Evolutionary conservation across 2,888 invertebrate species (phyloP).

Genomic region (Thymelicus sylvestris): DNA sequence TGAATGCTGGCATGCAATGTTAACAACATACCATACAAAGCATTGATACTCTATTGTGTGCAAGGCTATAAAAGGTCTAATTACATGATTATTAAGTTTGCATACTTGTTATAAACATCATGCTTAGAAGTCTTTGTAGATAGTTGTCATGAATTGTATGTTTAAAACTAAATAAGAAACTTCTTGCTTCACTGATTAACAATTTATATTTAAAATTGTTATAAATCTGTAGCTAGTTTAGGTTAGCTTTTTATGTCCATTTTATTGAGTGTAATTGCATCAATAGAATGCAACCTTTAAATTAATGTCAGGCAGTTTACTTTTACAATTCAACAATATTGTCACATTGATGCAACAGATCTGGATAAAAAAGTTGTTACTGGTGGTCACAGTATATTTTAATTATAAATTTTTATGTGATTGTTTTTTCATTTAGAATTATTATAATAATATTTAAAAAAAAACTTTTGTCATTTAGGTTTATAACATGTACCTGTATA

Average conservation of each 20-base stretch:
- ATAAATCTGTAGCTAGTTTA: too few relatives aligned
- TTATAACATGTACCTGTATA: too few relatives aligned
- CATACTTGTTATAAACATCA: constrained; percentile 37
- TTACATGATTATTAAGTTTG: constrained; percentile 26
- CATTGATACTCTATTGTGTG: constrained; percentile 43
- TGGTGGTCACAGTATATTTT: too few relatives aligned
- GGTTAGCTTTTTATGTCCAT: too few relatives aligned
- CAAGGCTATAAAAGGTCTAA: constrained; percentile 43
- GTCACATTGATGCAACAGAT: too few relatives aligned
- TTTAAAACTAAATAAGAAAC: not conserved
- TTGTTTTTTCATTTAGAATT: too few relatives aligned
- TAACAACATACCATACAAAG: constrained; percentile 32
- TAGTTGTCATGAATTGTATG: not conserved
- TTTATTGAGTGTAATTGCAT: not conserved
- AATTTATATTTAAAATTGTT: not conserved
- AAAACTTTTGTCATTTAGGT: too few relatives aligned
- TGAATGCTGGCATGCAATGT: constrained; percentile 36
- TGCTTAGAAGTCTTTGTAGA: constrained; percentile 17
- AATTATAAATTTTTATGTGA: too few relatives aligned
- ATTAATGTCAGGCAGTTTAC: not conserved
- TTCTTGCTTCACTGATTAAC: not conserved
- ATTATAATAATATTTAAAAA: not conserved
- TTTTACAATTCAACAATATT: too few relatives aligned
- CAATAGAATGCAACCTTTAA: not conserved
- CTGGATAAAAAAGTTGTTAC: too few relatives aligned